Evolutionary conservation across 1,140 invertebrate genomes (phyloP).

Genomic region (Bombus impatiens): DNA sequence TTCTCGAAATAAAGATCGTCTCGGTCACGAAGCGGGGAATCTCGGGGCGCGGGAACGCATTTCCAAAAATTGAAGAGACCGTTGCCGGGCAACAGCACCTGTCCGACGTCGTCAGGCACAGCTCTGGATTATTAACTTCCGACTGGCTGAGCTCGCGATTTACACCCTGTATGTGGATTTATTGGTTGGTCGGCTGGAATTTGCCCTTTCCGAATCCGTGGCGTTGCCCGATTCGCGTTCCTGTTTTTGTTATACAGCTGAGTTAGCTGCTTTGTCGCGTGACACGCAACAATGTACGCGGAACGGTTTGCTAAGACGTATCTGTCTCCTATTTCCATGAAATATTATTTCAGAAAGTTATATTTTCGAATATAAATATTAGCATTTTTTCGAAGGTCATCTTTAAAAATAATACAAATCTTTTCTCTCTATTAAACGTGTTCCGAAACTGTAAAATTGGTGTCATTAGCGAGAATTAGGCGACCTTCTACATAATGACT

Average conservation of each 20-base stretch:
- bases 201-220: no score
- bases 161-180: no score
- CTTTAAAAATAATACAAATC: no score
- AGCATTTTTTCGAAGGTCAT: neutral
- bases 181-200: no score
- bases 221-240: no score
- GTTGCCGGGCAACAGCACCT: slow-evolving; percentile 40
- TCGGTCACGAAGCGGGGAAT: slow-evolving; percentile 41
- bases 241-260: neutral
- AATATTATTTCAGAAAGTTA: neutral
- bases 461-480: no score
- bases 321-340: no score
- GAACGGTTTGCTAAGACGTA: no score
- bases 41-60: slow-evolving; percentile 29
- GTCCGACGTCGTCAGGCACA: slow-evolving; percentile 45
- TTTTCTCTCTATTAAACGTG: no score
- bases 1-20: slow-evolving; percentile 62
- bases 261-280: no score
- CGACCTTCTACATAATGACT: neutral
- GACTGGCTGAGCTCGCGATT: neutral
- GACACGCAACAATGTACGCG: no score
- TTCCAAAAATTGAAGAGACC: slow-evolving; percentile 61
- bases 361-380: neutral
- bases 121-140: slow-evolving; percentile 52
- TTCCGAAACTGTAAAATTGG: no score